Evolutionary conservation across 1,140 invertebrate genomes (phyloP), one percentile per base, ranked within the genome.

Genomic region (Cotesia typhae): DNA sequence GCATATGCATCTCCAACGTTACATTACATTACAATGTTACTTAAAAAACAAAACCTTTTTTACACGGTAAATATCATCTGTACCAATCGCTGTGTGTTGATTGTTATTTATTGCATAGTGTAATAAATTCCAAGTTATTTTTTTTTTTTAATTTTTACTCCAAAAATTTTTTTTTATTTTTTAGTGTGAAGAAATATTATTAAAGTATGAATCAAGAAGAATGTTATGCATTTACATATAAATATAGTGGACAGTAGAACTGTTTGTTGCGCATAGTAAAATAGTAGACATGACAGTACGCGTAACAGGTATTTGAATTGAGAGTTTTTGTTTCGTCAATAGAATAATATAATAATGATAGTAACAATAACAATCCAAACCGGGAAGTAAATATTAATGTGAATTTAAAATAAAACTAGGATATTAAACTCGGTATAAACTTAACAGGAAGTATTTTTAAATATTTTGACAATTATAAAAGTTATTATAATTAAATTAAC

Each of bases 281-380:
- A n/a, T 63, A 10, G 12, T 14, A 14, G 59, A 57, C 59, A 70
- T 70, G 68, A 70, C 57, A 63, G 6, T 59, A 70, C 59, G 68
- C 68, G 68, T 70, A 70, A 70, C 68, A 70, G 68, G 68, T 63
- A 70, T 61, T 47, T 65, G 17, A 61, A 35, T 61, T 61, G 63
- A 65, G 63, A 57, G 17, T 41, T 65, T 65, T 65, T 65, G 35
- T 65, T 14, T 65, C 38, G 36, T 47, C 12, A n/a, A 14, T 41
- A 14, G 63, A 65, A 12, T 12, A 14, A 47, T 38, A 37, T 20
- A 14, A 57, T 4, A 20, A 65, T 38, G 9, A n/a, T 35, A 41
- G 4, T 38, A 37, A 65, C 36, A 65, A 38, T 47, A 7, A 65
- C n/a, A 65, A 61, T 17, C 55, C 67, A 47, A 47, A 47, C 41